These are phyloP conservation scores for Crematogaster levior DNA, from an alignment of 2,888 invertebrate species.

Conservation along the genomic window DNA sequence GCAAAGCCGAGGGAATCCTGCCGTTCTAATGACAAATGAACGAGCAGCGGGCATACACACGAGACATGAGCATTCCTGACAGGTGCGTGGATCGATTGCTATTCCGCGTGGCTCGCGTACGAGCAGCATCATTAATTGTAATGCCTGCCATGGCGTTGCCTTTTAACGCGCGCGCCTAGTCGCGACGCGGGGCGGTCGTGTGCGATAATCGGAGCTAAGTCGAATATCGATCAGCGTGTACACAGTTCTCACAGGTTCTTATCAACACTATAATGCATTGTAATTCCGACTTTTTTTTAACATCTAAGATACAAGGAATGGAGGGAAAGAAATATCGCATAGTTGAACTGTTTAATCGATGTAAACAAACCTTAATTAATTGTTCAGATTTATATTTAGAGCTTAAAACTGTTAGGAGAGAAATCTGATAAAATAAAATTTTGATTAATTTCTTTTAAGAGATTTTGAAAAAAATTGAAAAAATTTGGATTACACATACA, in stretches of 20 bases:
- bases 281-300: not conserved
- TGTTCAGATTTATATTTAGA: not conserved
- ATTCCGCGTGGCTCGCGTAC: conserved; percentile 77
- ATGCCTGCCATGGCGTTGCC: conserved; percentile 77
- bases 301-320: not conserved
- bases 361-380: not conserved
- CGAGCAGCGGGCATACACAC: conserved; percentile 68
- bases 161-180: conserved; percentile 75
- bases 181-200: conserved; percentile 60
- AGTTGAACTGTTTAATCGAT: not conserved
- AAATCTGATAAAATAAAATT: not conserved
- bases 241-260: conserved; percentile 53
- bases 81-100: conserved; percentile 81
- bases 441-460: not conserved
- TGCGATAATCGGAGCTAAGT: conserved; percentile 75
- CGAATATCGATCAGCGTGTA: conserved; percentile 76
- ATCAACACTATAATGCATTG: conserved; percentile 17
- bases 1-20: not conserved
- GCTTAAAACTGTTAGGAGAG: not conserved
- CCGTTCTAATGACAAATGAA: conserved; percentile 37
- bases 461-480: not conserved
- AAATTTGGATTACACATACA: not conserved
- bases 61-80: conserved; percentile 79
- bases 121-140: conserved; percentile 80
- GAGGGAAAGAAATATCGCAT: too few species aligned